Evolutionary conservation across 1,140 invertebrate genomes (phyloP).

Genomic region (Pogonus chalceus): DNA sequence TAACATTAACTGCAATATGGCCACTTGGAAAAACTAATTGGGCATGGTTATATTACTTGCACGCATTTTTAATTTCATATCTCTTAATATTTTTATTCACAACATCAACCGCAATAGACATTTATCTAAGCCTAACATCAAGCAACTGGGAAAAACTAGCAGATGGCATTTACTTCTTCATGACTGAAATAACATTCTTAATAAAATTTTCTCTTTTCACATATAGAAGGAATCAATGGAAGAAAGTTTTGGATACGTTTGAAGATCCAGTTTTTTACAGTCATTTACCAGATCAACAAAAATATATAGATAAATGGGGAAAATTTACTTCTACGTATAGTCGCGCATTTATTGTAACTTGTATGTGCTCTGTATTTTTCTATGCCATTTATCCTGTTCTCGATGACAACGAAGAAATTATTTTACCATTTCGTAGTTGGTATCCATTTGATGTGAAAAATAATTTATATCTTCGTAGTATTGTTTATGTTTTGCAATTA

Average conservation of each 20-base stretch:
- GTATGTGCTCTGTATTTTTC: not conserved
- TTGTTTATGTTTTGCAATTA: not conserved
- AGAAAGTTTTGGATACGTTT: not conserved
- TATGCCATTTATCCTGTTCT: not conserved
- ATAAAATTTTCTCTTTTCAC: not conserved
- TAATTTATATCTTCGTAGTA: not conserved
- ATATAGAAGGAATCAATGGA: not conserved
- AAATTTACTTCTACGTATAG: not conserved
- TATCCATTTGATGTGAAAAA: conserved; percentile 1
- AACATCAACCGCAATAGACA: not conserved
- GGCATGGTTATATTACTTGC: not conserved
- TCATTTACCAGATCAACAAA: not conserved
- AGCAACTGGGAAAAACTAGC: not conserved
- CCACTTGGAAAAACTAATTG: not conserved
- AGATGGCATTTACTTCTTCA: not conserved
- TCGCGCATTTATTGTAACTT: not conserved
- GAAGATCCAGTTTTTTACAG: not conserved
- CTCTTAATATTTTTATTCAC: not conserved
- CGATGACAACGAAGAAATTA: not conserved
- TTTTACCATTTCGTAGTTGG: not conserved
- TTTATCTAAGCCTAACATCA: not conserved
- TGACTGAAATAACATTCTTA: not conserved
- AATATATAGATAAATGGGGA: not conserved
- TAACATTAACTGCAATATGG: not conserved
- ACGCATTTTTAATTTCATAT: not conserved